Evolutionary conservation across 2,113 vertebrate genomes (phyloP), one percentile per base, ranked within the genome.

Genomic region (Labeo rohita): DNA sequence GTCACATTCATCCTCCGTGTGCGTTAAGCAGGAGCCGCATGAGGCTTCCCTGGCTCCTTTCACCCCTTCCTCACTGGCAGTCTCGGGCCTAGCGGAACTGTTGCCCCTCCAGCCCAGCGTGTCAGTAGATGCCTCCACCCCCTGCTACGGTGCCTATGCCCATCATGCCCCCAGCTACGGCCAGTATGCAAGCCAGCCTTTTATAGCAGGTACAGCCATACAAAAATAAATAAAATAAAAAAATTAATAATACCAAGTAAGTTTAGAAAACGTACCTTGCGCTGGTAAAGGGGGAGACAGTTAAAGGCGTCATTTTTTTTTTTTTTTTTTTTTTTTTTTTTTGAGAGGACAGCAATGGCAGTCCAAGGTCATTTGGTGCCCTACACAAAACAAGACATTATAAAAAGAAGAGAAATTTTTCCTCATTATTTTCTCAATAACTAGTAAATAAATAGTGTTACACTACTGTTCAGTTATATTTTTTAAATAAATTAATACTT

Each of bases 31-130:
- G 93, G 96, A 97, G 95, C 96, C 96, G 93, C 95, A 96, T 93
- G 96, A 96, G 96, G 96, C 95, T 87, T 96, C 96, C 92, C 95
- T 96, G 96, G 96, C 96, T 93, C 96, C 96, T 93, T 97, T 95
- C 96, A 97, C 96, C 93, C 96, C 96, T 93, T 94, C 93, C 88
- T 95, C 96, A 93, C 94, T 95, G 92, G 95, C 94, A 92, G 94
- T 95, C 94, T 95, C 93, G 92, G 93, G 94, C 93, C 93, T 96
- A 95, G 95, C 95, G 93, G 96, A 95, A 93, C 94, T 96, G 94
- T 95, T 96, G 95, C 94, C 95, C 94, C 96, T 96, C 94, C 96
- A 96, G 94, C 94, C 95, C 93, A 91, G 95, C 95, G 94, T 96
- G 94, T 95, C 96, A 95, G 93, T 96, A 88, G 96, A 97, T 92